Conservation (phyloP, 2,888 invertebrate genomes). For the Orchesella flavescens region DNA sequence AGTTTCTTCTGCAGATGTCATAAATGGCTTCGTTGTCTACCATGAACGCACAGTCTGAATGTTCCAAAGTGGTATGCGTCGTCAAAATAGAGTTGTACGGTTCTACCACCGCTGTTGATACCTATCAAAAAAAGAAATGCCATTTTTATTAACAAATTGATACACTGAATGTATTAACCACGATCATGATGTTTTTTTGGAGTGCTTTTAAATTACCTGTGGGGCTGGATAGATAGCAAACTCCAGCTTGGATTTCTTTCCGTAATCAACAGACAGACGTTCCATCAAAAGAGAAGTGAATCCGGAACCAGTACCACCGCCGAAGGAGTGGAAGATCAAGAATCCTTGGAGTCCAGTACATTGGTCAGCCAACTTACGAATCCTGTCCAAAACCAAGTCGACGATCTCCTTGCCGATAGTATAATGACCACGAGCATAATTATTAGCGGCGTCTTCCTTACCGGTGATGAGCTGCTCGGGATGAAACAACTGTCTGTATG, state of each 20-base stretch:
- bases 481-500: slow-evolving; percentile 96
- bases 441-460: slow-evolving; percentile 96
- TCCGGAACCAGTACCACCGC: slow-evolving; percentile 88
- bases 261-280: slow-evolving; percentile 86
- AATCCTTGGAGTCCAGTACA: slow-evolving; percentile 88
- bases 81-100: slow-evolving; percentile 94
- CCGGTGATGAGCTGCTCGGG: slow-evolving; percentile 97
- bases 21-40: slow-evolving; percentile 91
- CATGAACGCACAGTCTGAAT: slow-evolving; percentile 96
- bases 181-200: too few species aligned
- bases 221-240: slow-evolving; percentile 95
- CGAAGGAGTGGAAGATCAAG: slow-evolving; percentile 91
- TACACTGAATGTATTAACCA: too few species aligned
- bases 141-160: too few species aligned
- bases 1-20: slow-evolving; percentile 80
- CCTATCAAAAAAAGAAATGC: slow-evolving; percentile 36
- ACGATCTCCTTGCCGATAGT: slow-evolving; percentile 86
- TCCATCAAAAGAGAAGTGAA: slow-evolving; percentile 92
- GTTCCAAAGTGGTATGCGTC: slow-evolving; percentile 90
- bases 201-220: slow-evolving; percentile 76
- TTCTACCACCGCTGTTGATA: slow-evolving; percentile 72
- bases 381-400: slow-evolving; percentile 84
- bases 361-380: slow-evolving; percentile 85
- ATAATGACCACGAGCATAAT: slow-evolving; percentile 98
- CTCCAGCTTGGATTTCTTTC: slow-evolving; percentile 90